Evolutionary conservation across 1,140 invertebrate species (phyloP).

Genomic region (Hypothenemus hampei): DNA sequence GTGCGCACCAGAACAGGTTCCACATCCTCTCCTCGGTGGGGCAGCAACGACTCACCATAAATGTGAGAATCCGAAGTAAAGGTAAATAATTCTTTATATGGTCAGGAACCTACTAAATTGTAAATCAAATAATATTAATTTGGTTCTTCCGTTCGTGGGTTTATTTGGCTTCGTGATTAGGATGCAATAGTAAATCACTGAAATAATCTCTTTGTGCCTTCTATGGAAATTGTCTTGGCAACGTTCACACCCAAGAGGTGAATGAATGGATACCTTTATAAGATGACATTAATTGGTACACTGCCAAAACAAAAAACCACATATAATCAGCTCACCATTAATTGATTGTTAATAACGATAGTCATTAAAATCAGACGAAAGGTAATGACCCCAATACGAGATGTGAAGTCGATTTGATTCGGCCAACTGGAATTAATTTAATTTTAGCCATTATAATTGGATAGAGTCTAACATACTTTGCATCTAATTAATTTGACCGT

Average conservation of each 20-base stretch:
- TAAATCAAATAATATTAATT: constrained; percentile 5
- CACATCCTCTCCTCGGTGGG: constrained; percentile 7
- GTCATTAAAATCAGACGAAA: too few relatives aligned
- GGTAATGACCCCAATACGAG: too few relatives aligned
- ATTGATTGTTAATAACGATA: too few relatives aligned
- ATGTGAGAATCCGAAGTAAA: constrained; percentile 4
- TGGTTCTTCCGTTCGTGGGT: background rate
- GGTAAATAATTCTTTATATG: constrained; percentile 6
- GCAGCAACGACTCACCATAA: background rate
- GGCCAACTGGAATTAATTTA: background rate
- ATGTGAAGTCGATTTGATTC: background rate
- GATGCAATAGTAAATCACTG: too few relatives aligned
- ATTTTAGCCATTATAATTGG: background rate
- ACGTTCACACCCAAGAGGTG: too few relatives aligned
- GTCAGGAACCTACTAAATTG: background rate
- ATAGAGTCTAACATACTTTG: background rate
- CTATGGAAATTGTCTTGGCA: too few relatives aligned
- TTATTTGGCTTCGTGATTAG: background rate
- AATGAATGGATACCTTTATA: too few relatives aligned
- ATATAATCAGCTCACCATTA: too few relatives aligned
- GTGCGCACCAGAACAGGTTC: constrained; percentile 2
- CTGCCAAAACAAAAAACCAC: too few relatives aligned
- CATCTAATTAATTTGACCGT: constrained; percentile 4
- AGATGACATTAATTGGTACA: too few relatives aligned
- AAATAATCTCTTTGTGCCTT: too few relatives aligned